These are phyloP conservation scores for Dolichoris vasculosae DNA, from an alignment of 1,140 invertebrate genomes.

Conservation along the genomic window DNA sequence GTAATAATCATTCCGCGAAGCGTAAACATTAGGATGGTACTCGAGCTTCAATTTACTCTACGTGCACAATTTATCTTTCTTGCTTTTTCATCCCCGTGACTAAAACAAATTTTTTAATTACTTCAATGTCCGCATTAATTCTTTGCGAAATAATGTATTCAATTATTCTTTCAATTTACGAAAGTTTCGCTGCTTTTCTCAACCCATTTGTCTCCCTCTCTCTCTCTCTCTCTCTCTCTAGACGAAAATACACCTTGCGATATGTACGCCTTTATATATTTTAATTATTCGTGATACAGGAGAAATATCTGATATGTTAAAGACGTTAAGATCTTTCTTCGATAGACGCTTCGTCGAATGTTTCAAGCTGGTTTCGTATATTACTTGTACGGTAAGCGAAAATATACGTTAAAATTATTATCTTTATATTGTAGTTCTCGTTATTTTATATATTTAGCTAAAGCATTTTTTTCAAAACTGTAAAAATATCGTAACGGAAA, in stretches of 20 bases:
- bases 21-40: neutral
- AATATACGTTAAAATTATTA: too few relatives aligned
- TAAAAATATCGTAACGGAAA: too few relatives aligned
- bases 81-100: neutral
- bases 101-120: slow-evolving; percentile 7
- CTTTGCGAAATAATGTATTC: neutral
- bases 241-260: neutral
- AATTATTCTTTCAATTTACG: neutral
- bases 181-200: neutral
- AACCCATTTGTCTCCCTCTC: neutral
- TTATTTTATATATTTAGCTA: too few relatives aligned
- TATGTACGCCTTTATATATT: neutral
- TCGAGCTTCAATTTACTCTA: neutral
- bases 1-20: neutral
- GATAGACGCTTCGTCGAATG: neutral
- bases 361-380: too few relatives aligned
- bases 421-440: too few relatives aligned
- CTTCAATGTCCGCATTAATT: neutral
- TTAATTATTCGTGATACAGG: neutral
- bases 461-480: too few relatives aligned
- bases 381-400: too few relatives aligned
- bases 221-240: neutral
- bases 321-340: neutral
- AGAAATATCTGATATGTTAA: neutral
- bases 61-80: neutral